These are phyloP conservation scores for Oscheius sp. DNA, from an alignment of 2,888 invertebrate species.

Conservation along the genomic window DNA sequence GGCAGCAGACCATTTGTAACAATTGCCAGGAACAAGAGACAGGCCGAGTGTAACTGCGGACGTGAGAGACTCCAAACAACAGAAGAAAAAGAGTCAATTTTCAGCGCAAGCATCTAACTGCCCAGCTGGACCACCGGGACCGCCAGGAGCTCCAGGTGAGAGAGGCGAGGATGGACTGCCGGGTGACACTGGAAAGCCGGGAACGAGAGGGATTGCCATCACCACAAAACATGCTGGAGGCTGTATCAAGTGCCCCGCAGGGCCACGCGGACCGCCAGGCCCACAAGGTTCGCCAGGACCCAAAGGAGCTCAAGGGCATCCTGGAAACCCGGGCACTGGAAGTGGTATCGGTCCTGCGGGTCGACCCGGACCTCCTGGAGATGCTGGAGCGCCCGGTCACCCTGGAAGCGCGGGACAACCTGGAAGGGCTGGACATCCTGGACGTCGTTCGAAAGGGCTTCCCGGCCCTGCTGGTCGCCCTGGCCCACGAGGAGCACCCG, in stretches of 20 bases:
- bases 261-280: conserved; percentile 49
- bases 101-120: conserved; percentile 47
- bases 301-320: conserved; percentile 47
- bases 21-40: conserved; percentile 51
- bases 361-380: conserved; percentile 51
- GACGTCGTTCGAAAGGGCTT: conserved; percentile 28
- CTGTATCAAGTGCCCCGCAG: conserved; percentile 51
- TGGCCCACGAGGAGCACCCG: conserved; percentile 40
- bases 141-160: conserved; percentile 43
- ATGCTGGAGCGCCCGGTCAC: conserved; percentile 47
- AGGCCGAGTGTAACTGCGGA: conserved; percentile 54
- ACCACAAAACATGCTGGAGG: conserved; percentile 42
- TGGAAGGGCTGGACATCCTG: conserved; percentile 45
- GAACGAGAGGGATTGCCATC: conserved; percentile 53
- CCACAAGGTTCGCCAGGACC: conserved; percentile 49
- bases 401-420: conserved; percentile 47
- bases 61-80: too few species aligned
- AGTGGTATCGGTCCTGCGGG: conserved; percentile 43
- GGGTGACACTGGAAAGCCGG: conserved; percentile 47
- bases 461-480: conserved; percentile 42
- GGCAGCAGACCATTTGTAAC: conserved; percentile 40
- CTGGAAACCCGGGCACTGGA: conserved; percentile 40
- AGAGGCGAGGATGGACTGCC: conserved; percentile 48
- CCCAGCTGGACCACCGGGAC: conserved; percentile 58
- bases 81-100: too few species aligned